A percentile compares a stretch with the other conserved stretches of the same genome.
Conservation (phyloP, 2,888 invertebrate species). For the Hermaeophaga mercurialis region DNA sequence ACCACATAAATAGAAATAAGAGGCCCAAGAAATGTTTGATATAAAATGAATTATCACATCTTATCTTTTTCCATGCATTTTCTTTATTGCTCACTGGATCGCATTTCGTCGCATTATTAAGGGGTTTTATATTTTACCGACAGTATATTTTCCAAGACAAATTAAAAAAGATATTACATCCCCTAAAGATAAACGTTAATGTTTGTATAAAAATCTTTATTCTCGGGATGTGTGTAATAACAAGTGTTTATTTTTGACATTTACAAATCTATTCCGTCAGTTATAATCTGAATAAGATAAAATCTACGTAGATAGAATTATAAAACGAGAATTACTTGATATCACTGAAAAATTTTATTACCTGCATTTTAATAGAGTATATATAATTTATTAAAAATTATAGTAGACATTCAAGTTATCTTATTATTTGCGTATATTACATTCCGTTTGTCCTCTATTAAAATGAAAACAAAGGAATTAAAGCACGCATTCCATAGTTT, state of each 20-base stretch:
- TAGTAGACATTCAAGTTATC: no score
- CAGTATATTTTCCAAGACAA: conserved; percentile 13
- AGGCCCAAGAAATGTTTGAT: conserved; percentile 8
- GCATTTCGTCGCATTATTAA: conserved; percentile 13
- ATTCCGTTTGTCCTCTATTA: no score
- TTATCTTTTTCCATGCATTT: conserved; percentile 10
- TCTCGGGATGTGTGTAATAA: conserved; percentile 2
- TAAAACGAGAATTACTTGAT: conserved; percentile 5
- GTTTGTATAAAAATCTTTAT: conserved; percentile 15
- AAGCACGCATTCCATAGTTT: no score
- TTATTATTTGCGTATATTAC: no score
- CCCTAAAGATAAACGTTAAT: conserved; percentile 13
- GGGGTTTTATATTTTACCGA: conserved; percentile 4
- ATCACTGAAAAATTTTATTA: neutral
- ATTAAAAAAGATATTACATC: conserved; percentile 19
- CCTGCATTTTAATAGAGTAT: no score
- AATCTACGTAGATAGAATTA: neutral
- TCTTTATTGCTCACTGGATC: conserved; percentile 8
- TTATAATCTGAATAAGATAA: conserved; percentile 1
- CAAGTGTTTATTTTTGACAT: conserved; percentile 15
- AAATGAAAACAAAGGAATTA: no score
- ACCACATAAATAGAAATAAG: conserved; percentile 14
- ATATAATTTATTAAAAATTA: no score
- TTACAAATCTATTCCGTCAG: conserved; percentile 9
- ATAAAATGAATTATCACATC: conserved; percentile 16